Evolutionary conservation across 2,113 vertebrate species (phyloP).

Genomic region (Lutjanus erythropterus): DNA sequence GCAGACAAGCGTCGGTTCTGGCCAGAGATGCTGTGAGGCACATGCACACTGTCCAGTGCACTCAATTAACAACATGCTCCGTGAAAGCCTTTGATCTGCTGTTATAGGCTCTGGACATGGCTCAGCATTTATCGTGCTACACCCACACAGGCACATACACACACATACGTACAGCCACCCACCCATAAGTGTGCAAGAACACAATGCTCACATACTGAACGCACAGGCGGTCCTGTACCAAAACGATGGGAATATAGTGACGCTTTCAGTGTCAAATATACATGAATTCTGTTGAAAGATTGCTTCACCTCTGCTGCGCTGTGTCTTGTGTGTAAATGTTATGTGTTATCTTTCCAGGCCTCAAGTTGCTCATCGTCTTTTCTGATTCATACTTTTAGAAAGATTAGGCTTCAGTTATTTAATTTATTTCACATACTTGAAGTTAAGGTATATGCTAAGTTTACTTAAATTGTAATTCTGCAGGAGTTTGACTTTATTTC

Average conservation of each 20-base stretch:
- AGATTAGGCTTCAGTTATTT: neutral
- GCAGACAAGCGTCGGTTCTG: constrained; percentile 49
- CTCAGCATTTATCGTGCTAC: constrained; percentile 38
- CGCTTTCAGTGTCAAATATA: neutral
- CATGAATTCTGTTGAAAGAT: neutral
- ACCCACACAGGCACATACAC: neutral
- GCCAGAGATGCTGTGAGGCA: constrained; percentile 57
- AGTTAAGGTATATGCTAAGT: neutral
- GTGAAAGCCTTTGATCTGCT: constrained; percentile 72
- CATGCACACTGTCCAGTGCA: constrained; percentile 46
- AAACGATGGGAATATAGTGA: neutral
- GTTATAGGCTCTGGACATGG: constrained; percentile 50
- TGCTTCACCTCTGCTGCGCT: neutral
- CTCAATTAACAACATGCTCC: constrained; percentile 66
- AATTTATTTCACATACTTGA: neutral
- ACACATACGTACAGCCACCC: neutral
- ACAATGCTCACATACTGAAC: neutral
- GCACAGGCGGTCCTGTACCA: neutral
- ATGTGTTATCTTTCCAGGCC: neutral
- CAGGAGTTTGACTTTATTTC: neutral
- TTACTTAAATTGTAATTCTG: neutral
- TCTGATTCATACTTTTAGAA: neutral
- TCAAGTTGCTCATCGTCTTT: neutral
- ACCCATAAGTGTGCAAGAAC: constrained; percentile 4
- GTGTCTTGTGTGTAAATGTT: no score